A percentile compares a stretch with the other conserved stretches of the same genome.
Evolutionary conservation across 2,888 invertebrate species (phyloP).

Genomic region (Lasioglossum calceatum): DNA sequence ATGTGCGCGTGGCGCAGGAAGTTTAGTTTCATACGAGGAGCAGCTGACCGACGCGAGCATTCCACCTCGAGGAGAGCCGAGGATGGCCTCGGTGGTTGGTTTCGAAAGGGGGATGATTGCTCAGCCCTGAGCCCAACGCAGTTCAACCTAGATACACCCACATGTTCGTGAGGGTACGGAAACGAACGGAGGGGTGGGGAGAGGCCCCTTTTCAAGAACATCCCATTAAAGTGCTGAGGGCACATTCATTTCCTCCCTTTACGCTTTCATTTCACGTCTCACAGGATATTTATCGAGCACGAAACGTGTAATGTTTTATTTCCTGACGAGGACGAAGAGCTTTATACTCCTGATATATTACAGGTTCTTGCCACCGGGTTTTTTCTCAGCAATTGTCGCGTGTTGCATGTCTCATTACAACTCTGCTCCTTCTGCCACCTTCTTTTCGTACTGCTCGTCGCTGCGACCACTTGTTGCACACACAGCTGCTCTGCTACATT

Average conservation of each 20-base stretch:
- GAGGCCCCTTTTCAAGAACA: slow-evolving; percentile 27
- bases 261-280: slow-evolving; percentile 36
- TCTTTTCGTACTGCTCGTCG: not conserved
- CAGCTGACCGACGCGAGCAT: slow-evolving; percentile 77
- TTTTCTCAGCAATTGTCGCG: not conserved
- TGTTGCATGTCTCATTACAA: not conserved
- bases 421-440: not conserved
- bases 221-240: slow-evolving; percentile 58
- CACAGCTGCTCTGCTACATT: not conserved
- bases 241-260: slow-evolving; percentile 55
- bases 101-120: slow-evolving; percentile 63
- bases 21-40: slow-evolving; percentile 79
- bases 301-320: slow-evolving; percentile 15
- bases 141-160: slow-evolving; percentile 63
- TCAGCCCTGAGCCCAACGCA: slow-evolving; percentile 34
- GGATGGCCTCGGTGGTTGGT: slow-evolving; percentile 68
- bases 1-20: slow-evolving; percentile 82
- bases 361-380: slow-evolving; percentile 3
- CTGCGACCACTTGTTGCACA: slow-evolving; percentile 4
- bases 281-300: slow-evolving; percentile 37
- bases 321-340: not conserved
- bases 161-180: slow-evolving; percentile 57
- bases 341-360: not conserved
- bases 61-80: slow-evolving; percentile 58
- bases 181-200: slow-evolving; percentile 24